Evolutionary conservation across 1,140 invertebrate species (phyloP), one percentile per base, ranked within the genome.

Genomic region (Dolichoris vasculosae): DNA sequence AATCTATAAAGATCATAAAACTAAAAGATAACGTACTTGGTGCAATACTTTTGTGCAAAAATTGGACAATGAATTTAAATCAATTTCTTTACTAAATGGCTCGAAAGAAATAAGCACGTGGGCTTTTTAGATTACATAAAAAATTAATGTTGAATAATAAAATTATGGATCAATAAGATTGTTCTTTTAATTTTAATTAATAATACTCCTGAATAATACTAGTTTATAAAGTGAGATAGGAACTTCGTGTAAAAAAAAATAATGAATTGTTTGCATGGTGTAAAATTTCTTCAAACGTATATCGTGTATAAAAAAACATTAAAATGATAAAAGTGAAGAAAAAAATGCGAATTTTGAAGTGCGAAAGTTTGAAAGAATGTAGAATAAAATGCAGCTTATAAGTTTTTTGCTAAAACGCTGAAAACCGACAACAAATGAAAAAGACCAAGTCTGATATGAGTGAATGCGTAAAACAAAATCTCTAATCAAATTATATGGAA

Each of bases 401-500:
- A 76, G 23, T 82, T 69, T 43, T 83, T 51, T 67, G 40, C 73
- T 77, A n/a, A 46, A 51, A n/a, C 76, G 38, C 30, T 76, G 26
- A 26, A 43, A 63, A 83, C 17, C 30, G 38, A 75, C 9, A 46
- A 76, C 46, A 63, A 82, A 35, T 35, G 4, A 76, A 83, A 77
- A 48, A 77, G 73, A 78, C 82, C 75, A 83, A 83, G 75, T 83
- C 59, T 77, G 82, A 75, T 35, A 71, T 23, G 46, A 83, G 30
- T 83, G 82, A 77, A 46, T 67, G 43, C 59, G 75, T 76, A 59
- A n/a, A 76, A 83, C n/a, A 46, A 59, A 64, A 67, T 76, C 40
- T 67, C 32, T 38, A 83, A 77, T 83, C 73, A 78, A 84, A 84
- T 67, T 78, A 67, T 84, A 55, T 79, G 43, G 26, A 84, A 84